phyloP scores from a whole-genome alignment of 2,113 vertebrate genomes.

The Poeciliopsis occidentalis region DNA sequence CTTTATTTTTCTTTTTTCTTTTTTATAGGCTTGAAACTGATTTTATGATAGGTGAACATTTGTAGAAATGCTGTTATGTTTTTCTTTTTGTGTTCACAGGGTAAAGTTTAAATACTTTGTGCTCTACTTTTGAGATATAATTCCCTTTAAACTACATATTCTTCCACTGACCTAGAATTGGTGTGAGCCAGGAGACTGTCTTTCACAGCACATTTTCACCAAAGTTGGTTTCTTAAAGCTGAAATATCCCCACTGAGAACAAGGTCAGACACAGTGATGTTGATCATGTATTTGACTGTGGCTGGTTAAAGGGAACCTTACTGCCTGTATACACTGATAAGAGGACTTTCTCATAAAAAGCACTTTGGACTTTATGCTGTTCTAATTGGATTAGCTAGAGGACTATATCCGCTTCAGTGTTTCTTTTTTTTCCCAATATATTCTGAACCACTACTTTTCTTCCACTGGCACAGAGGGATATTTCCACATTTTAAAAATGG shows the following conservation, averaged over 20 bases:
- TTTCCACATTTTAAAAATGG: background rate
- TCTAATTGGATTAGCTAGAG: background rate
- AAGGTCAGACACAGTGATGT: slow-evolving; percentile 30
- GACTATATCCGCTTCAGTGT: background rate
- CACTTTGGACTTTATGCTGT: background rate
- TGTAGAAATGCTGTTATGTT: background rate
- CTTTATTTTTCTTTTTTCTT: background rate
- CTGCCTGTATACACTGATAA: background rate
- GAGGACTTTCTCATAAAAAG: background rate
- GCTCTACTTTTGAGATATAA: background rate
- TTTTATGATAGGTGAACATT: background rate
- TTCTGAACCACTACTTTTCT: background rate
- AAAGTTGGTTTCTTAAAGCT: slow-evolving; percentile 12
- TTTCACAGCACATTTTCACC: slow-evolving; percentile 7
- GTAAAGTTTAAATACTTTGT: slow-evolving; percentile 1
- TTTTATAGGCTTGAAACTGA: background rate
- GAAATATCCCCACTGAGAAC: slow-evolving; percentile 35
- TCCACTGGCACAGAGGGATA: slow-evolving; percentile 7
- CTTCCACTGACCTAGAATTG: slow-evolving; percentile 28
- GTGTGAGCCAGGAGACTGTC: slow-evolving; percentile 9
- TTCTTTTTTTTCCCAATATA: background rate
- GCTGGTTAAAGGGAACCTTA: slow-evolving; percentile 1
- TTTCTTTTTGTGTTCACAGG: background rate
- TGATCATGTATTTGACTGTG: background rate
- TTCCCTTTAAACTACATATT: slow-evolving; percentile 33